A percentile compares a stretch with the other conserved stretches of the same genome.
Conservation (phyloP, 2,113 vertebrate species). For the Geococcyx californianus region DNA sequence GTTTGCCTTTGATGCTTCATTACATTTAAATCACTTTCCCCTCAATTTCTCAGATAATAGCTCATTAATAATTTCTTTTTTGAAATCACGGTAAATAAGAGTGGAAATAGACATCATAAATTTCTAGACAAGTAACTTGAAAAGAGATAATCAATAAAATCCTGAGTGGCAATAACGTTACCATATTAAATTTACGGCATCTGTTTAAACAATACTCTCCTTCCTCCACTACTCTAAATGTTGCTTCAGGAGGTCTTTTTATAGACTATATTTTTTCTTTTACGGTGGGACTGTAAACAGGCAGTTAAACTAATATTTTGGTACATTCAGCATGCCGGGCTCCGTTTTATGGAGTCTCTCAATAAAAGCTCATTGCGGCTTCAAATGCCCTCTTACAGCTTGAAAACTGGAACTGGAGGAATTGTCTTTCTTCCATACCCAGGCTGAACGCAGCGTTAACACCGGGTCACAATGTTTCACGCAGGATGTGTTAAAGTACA, state of each 20-base stretch:
- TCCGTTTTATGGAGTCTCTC: slow-evolving; percentile 53
- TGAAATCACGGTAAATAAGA: slow-evolving; percentile 52
- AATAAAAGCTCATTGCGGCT: slow-evolving; percentile 48
- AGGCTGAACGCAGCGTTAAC: background rate
- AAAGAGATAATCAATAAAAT: slow-evolving; percentile 60
- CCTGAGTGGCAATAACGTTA: slow-evolving; percentile 47
- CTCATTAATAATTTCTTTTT: slow-evolving; percentile 48
- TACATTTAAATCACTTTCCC: background rate
- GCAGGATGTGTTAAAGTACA: background rate
- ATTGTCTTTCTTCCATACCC: background rate
- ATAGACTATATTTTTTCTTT: slow-evolving; percentile 60
- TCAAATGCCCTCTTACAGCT: background rate
- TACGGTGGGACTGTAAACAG: slow-evolving; percentile 58
- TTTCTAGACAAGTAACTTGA: slow-evolving; percentile 57
- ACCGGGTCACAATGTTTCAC: too few species aligned
- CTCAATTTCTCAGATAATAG: slow-evolving; percentile 8
- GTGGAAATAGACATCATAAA: slow-evolving; percentile 36
- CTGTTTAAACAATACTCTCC: slow-evolving; percentile 61
- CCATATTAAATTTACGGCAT: slow-evolving; percentile 59
- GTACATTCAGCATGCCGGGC: slow-evolving; percentile 23
- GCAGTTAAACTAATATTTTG: slow-evolving; percentile 61
- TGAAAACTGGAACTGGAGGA: background rate
- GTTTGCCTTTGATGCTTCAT: background rate
- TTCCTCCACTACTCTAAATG: slow-evolving; percentile 33
- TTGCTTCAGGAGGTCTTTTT: slow-evolving; percentile 69